Evolutionary conservation across 2,113 vertebrate genomes (phyloP).

Genomic region (Corapipo altera): DNA sequence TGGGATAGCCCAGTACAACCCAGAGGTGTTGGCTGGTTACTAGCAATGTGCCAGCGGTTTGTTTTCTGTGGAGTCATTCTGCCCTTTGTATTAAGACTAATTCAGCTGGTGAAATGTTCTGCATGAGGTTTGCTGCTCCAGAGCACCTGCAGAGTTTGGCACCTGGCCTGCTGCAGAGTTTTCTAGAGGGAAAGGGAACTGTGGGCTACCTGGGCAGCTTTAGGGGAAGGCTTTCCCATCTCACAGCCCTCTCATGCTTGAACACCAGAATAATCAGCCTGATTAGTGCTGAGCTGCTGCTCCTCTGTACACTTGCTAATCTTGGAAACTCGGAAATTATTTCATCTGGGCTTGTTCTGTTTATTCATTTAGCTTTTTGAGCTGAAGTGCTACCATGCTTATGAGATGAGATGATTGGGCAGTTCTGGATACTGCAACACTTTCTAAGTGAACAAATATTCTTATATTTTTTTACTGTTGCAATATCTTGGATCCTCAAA

Average conservation of each 20-base stretch:
- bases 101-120: not conserved
- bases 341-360: not conserved
- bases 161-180: not conserved
- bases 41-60: fast-evolving
- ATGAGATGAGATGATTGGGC: not conserved
- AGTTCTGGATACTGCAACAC: not conserved
- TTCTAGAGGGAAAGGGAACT: not conserved
- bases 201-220: fast-evolving
- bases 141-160: not conserved
- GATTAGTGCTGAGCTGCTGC: not conserved
- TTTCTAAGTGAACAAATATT: not conserved
- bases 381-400: not conserved
- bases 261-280: not conserved
- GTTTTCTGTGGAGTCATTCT: not conserved
- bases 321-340: not conserved
- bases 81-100: not conserved
- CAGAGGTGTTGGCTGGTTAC: not conserved
- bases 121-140: not conserved
- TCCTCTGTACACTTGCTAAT: not conserved
- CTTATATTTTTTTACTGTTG: not conserved
- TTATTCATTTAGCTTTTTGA: not conserved
- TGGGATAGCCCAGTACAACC: not conserved
- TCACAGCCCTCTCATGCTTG: not conserved
- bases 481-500: not conserved
- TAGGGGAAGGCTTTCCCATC: not conserved